Evolutionary conservation across 2,888 invertebrate species (phyloP).

Genomic region (Mylabris sibirica): DNA sequence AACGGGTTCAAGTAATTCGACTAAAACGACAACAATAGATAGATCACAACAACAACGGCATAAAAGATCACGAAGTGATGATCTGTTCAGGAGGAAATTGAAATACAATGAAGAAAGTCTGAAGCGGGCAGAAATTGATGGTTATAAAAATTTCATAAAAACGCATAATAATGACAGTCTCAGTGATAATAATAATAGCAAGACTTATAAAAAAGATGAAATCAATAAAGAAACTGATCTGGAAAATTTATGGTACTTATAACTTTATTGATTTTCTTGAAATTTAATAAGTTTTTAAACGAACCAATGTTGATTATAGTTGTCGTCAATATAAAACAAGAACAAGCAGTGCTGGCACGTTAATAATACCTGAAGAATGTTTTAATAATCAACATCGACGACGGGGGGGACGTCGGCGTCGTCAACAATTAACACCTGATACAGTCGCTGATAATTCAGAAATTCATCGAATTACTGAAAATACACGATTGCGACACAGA

Average conservation of each 20-base stretch:
- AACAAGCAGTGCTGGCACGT: conserved; percentile 65
- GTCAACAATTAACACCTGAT: conserved; percentile 31
- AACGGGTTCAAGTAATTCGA: not conserved
- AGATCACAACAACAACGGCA: conserved; percentile 27
- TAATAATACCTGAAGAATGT: conserved; percentile 64
- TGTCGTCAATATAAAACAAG: conserved; percentile 60
- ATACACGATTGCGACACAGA: too few species aligned
- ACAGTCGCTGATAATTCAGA: not conserved
- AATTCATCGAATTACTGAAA: not conserved
- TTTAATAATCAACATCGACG: conserved; percentile 46
- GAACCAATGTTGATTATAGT: not conserved
- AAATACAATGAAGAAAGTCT: conserved; percentile 51
- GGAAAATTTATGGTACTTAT: not conserved
- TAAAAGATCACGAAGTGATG: conserved; percentile 50
- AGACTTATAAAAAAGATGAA: not conserved
- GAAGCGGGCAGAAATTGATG: conserved; percentile 52
- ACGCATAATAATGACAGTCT: conserved; percentile 20
- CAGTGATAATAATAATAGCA: not conserved
- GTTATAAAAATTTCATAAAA: conserved; percentile 52
- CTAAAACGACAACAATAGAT: conserved; percentile 7
- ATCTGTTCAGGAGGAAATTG: conserved; percentile 50
- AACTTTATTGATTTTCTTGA: not conserved
- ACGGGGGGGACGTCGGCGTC: conserved; percentile 47
- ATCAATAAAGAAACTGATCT: not conserved
- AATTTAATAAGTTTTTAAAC: not conserved